phyloP scores from a whole-genome alignment of 2,888 invertebrate species.

The Pyrocoelia pectoralis region DNA sequence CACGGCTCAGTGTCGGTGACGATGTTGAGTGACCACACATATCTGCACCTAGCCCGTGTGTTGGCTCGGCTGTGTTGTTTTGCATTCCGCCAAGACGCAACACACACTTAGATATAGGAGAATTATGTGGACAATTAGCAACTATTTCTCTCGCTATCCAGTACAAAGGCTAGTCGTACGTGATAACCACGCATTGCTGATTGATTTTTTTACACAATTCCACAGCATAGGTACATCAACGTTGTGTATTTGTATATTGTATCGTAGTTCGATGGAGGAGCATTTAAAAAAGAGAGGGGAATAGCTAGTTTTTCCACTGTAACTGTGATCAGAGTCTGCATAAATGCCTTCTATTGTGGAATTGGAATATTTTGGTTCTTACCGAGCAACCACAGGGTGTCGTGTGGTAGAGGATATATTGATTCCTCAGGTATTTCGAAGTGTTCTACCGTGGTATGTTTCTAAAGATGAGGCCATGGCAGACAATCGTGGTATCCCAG shows the following conservation, averaged over 20 bases:
- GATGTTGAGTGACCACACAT: too few species aligned
- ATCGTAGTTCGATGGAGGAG: conserved; percentile 6
- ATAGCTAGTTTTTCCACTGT: conserved; percentile 6
- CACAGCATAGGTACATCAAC: conserved; percentile 41
- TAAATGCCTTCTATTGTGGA: conserved; percentile 6
- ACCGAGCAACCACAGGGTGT: conserved; percentile 3
- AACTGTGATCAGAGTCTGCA: not conserved
- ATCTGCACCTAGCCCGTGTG: too few species aligned
- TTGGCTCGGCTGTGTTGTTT: too few species aligned
- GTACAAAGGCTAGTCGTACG: conserved; percentile 51
- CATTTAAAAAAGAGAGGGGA: conserved; percentile 44
- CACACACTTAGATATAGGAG: conserved; percentile 27
- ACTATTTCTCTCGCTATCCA: conserved; percentile 49
- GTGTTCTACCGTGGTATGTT: conserved; percentile 32
- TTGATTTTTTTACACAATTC: conserved; percentile 32
- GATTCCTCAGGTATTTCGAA: not conserved
- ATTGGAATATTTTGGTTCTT: conserved; percentile 1
- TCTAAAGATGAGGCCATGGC: conserved; percentile 8
- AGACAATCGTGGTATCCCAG: conserved; percentile 9
- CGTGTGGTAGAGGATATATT: not conserved
- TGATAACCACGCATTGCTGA: conserved; percentile 43
- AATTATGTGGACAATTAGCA: conserved; percentile 29
- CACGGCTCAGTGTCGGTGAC: too few species aligned
- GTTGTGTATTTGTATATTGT: conserved; percentile 47
- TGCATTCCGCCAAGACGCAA: conserved; percentile 49